Conservation (phyloP, 1,140 invertebrate species). For the Neomicropteryx cornuta region DNA sequence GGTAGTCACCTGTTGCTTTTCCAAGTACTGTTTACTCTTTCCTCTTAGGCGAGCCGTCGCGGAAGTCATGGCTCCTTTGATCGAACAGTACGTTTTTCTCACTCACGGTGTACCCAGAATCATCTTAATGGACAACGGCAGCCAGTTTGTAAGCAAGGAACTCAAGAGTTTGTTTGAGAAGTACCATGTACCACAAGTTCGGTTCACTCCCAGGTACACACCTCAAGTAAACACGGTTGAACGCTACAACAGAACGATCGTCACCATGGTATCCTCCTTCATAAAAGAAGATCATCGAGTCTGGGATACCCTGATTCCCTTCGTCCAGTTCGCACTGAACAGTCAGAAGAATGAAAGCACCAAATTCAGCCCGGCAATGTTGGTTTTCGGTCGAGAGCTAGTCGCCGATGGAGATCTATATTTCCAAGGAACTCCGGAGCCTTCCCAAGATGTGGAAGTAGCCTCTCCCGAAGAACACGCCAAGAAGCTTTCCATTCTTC, state of each 20-base stretch:
- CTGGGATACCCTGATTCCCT: conserved; percentile 22
- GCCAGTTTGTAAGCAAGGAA: conserved; percentile 23
- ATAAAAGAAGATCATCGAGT: conserved; percentile 22
- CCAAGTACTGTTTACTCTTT: conserved; percentile 21
- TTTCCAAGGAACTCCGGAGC: not conserved
- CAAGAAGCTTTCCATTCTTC: not conserved
- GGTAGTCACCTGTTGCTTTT: conserved; percentile 27
- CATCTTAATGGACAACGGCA: conserved; percentile 30
- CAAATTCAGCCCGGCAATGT: conserved; percentile 12
- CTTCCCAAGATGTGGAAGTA: not conserved
- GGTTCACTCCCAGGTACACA: conserved; percentile 21
- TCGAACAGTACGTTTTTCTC: conserved; percentile 19
- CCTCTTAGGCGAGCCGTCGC: conserved; percentile 18
- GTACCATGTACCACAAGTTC: conserved; percentile 14
- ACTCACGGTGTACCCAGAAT: conserved; percentile 20
- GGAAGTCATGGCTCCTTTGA: conserved; percentile 9
- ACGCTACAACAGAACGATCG: conserved; percentile 24
- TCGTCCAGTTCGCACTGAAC: conserved; percentile 22
- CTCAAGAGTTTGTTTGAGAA: conserved; percentile 5
- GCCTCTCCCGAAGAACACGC: not conserved
- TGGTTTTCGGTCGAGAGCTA: conserved; percentile 10
- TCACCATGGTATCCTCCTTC: conserved; percentile 22
- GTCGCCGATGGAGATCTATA: not conserved
- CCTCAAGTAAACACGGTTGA: conserved; percentile 27
- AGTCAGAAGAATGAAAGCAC: conserved; percentile 15